These are phyloP conservation scores for Diadegma fenestrale DNA, from an alignment of 2,888 invertebrate species.

Conservation along the genomic window DNA sequence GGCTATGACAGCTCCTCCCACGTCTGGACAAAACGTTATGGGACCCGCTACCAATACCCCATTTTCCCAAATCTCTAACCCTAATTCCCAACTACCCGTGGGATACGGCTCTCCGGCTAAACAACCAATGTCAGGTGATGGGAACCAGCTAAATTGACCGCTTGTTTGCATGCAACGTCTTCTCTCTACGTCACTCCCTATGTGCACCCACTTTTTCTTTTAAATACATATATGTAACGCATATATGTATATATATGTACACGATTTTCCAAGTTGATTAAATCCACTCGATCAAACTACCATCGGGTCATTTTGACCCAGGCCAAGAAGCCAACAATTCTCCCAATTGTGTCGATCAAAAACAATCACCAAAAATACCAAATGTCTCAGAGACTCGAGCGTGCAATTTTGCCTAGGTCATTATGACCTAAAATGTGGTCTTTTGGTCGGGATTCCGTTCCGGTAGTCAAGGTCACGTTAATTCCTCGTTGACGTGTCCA, in stretches of 20 bases:
- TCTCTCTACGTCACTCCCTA: slow-evolving; percentile 65
- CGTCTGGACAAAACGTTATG: slow-evolving; percentile 76
- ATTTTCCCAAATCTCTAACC: slow-evolving; percentile 77
- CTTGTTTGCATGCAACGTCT: slow-evolving; percentile 74
- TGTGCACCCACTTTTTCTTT: slow-evolving; percentile 56
- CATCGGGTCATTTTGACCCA: not conserved
- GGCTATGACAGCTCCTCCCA: slow-evolving; percentile 71
- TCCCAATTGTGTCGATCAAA: not conserved
- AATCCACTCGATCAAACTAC: not conserved
- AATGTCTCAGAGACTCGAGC: not conserved
- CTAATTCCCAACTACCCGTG: slow-evolving; percentile 79
- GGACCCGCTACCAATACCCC: slow-evolving; percentile 76
- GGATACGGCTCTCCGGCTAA: slow-evolving; percentile 85
- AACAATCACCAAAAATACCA: not conserved
- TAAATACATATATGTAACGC: slow-evolving; percentile 22
- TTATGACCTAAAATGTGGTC: not conserved
- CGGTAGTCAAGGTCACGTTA: not conserved
- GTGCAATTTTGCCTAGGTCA: not conserved
- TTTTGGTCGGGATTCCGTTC: not conserved
- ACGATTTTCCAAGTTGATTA: not conserved
- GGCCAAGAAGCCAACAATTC: not conserved
- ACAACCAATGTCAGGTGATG: slow-evolving; percentile 86
- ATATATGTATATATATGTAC: slow-evolving; percentile 5
- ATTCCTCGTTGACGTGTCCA: not conserved
- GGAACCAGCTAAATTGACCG: slow-evolving; percentile 81